Evolutionary conservation across 2,888 invertebrate genomes (phyloP).

Genomic region (Seira sanloemensis): DNA sequence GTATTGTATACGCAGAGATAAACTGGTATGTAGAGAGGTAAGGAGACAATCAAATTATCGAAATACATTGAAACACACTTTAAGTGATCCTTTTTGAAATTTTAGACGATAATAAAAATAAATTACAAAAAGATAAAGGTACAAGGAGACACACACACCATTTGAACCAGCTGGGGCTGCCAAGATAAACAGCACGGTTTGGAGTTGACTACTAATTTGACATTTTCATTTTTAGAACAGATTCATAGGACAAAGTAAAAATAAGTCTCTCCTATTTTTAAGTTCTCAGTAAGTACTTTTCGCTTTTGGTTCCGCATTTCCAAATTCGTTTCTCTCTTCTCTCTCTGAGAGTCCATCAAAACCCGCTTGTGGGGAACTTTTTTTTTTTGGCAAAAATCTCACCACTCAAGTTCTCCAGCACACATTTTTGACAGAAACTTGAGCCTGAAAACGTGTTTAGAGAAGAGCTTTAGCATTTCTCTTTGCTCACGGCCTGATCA

Average conservation of each 20-base stretch:
- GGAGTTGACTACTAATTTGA: too few species aligned
- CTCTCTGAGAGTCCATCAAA: too few species aligned
- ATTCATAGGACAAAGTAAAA: neutral
- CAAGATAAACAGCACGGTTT: neutral
- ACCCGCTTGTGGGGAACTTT: neutral
- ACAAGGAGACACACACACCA: too few species aligned
- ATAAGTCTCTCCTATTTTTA: too few species aligned
- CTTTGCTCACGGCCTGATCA: slow-evolving; percentile 3
- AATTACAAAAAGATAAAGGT: too few species aligned
- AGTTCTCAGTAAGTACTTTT: neutral
- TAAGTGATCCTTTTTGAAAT: neutral
- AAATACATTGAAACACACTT: neutral
- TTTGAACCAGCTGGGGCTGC: neutral
- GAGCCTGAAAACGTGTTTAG: slow-evolving; percentile 25
- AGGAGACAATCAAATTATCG: neutral
- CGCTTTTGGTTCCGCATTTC: neutral
- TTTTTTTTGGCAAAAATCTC: neutral
- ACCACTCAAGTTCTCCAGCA: neutral
- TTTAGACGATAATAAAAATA: neutral
- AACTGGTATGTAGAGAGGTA: neutral
- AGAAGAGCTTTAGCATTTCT: slow-evolving; percentile 43
- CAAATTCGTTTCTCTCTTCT: too few species aligned
- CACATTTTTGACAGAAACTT: neutral
- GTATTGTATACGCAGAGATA: too few species aligned
- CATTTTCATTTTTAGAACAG: neutral